Base-by-base conservation (phyloP, 2,888 invertebrate species). In the Diarsia brunnea region DNA sequence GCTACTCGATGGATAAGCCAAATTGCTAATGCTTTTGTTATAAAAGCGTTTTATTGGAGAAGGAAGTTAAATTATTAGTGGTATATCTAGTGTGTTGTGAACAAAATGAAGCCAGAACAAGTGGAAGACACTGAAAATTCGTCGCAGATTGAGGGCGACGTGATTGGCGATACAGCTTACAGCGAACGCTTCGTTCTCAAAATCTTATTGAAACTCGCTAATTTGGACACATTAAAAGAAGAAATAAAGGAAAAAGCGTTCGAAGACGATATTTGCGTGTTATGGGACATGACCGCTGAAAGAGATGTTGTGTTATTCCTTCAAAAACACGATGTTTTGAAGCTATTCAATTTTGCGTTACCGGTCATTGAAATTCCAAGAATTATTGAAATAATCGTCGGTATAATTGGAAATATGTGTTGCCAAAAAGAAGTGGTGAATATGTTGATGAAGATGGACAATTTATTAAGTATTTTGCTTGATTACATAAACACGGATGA, bases 211-310 rank as follows among this genome's bases (percentile, higher is more conserved):
- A 97, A 97, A 91, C 93, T 98, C 21, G 97, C 97, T 1, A 95
- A 97, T 88, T 90, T 96, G 58, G 94, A 95, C 70, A 93, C 94
- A 4, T 84, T 96, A 10, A 95, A 96, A 63, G 97, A 97, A 70
- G 96, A 97, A 84, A 94, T 97, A 63, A 97, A 97, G 91, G 96
- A 97, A 72, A 96, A 97, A 77, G 95, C 97, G 1, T 95, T 98
- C 67, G 98, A 98, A 94, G 97, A 97, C 43, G 98, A 98, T 89
- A 95, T 98, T 55, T 98, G 98, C 89, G 97, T 97, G 11, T 92
- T 98, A 0, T 98, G 98, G 98, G 98, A 98, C 87, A 98, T 98
- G 98, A 98, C 98, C 0, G 97, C 98, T 0, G 98, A 98, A 86
- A 97, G 97, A 83, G 98, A 98, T 89, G 98, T 98, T 0, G 98